Conservation (phyloP, 2,888 invertebrate genomes). For the Lepidochrysops patricia region DNA sequence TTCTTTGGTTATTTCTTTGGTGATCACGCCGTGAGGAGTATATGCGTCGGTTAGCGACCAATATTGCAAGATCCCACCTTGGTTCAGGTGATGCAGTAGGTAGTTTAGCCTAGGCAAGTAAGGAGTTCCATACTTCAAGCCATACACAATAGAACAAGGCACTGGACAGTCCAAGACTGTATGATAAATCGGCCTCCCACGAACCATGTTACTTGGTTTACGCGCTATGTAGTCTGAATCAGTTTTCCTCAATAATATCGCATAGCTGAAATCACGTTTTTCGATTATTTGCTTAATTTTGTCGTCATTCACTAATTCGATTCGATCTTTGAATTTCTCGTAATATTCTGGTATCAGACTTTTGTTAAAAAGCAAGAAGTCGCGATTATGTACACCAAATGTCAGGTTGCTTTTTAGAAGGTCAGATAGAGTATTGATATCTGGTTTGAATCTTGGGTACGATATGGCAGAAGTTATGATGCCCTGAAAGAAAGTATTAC, state of each 20-base stretch:
- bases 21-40: constrained; percentile 30
- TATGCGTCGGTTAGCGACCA: constrained; percentile 51
- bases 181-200: constrained; percentile 64
- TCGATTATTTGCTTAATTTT: constrained; percentile 50
- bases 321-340: constrained; percentile 38
- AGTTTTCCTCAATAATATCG: constrained; percentile 62
- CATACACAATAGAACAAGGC: constrained; percentile 72
- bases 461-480: constrained; percentile 59
- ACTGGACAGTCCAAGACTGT: constrained; percentile 67
- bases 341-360: constrained; percentile 36
- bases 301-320: constrained; percentile 49
- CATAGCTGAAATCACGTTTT: constrained; percentile 55
- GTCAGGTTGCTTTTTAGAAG: constrained; percentile 44
- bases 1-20: constrained; percentile 36
- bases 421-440: constrained; percentile 41
- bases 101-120: constrained; percentile 62
- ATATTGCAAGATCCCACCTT: constrained; percentile 65
- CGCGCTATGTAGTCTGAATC: constrained; percentile 46
- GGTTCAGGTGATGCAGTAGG: constrained; percentile 57
- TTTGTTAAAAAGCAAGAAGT: constrained; percentile 45
- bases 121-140: constrained; percentile 74
- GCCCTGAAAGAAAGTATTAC: constrained; percentile 53
- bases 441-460: constrained; percentile 47
- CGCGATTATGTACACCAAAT: constrained; percentile 50
- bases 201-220: constrained; percentile 39